These are phyloP conservation scores for Hydrochoerus hydrochaeris DNA, from an alignment of 2,113 vertebrate genomes.

Conservation along the genomic window DNA sequence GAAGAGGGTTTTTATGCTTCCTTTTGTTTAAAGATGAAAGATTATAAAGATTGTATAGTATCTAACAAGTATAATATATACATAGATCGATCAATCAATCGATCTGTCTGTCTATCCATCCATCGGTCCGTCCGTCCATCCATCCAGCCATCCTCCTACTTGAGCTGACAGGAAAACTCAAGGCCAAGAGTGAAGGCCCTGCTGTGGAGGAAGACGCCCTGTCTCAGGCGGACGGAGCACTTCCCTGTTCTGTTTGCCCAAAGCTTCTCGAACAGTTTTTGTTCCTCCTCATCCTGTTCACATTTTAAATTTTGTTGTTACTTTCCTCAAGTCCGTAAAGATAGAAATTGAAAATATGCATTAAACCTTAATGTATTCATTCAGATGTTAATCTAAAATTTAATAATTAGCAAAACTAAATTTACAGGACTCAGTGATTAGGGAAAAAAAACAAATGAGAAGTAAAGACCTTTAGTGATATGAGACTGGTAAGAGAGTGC, in stretches of 20 bases:
- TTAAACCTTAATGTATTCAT: background rate
- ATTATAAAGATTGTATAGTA: background rate
- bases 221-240: background rate
- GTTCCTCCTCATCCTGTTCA: background rate
- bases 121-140: no score
- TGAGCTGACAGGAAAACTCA: background rate
- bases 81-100: background rate
- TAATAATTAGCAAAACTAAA: background rate
- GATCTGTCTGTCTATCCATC: background rate
- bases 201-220: background rate
- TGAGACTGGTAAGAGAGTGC: background rate
- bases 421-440: background rate
- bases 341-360: conserved; percentile 23
- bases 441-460: background rate
- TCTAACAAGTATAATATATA: background rate
- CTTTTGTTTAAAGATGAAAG: background rate
- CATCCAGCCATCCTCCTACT: background rate
- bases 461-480: background rate
- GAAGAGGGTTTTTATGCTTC: background rate
- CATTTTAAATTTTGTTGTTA: background rate
- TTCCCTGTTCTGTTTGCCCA: background rate
- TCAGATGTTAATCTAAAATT: conserved; percentile 21
- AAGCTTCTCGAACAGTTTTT: background rate
- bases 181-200: background rate
- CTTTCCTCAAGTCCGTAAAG: conserved; percentile 5